Evolutionary conservation across 2,888 invertebrate genomes (phyloP), one percentile per base, ranked within the genome.

Genomic region (Eretmocerus hayati): DNA sequence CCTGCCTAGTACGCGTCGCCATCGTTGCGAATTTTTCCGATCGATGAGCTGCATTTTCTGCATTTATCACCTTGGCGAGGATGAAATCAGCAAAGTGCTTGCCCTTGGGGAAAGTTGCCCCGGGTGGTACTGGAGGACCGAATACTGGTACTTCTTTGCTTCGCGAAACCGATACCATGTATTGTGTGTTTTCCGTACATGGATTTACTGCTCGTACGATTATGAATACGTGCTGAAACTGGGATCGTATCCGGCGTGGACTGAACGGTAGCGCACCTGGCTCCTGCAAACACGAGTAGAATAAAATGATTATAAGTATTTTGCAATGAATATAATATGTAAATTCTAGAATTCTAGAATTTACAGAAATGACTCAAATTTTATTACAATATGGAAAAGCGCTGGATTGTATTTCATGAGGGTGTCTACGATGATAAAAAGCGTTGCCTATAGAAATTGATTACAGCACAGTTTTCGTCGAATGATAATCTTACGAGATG

Each of bases 141-240:
- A 96, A 96, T 53, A 91, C 81, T 57, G 94, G 91, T 55, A 96
- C 94, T 74, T 94, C 93, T 73, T 92, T 91, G 56, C 93, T 93
- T 58, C 95, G 76, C 55, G 81, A 81, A 15, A 83, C 81, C 38
- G 81, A 80, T 59, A 84, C 79, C 62, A 87, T 87, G 74, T 95
- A 95, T 64, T 87, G 85, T 1, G 92, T 90, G 68, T 88, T 87
- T 55, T 92, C 92, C 5, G 91, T 84, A 72, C 92, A 92, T 3
- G 94, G 93, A 72, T 92, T 90, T 48, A 89, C 81, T 4, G 84
- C 92, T 61, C 87, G 78, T 8, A 96, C 89, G 44, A 96, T 84
- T 58, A 96, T 87, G 73, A 96, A 96, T 26, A 96, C 95, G 73
- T 96, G 96, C 72, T 96, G 96, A 74, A 96, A 96, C 72, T 96